Conservation (phyloP, 2,888 invertebrate genomes). For the Saturnia japonica region DNA sequence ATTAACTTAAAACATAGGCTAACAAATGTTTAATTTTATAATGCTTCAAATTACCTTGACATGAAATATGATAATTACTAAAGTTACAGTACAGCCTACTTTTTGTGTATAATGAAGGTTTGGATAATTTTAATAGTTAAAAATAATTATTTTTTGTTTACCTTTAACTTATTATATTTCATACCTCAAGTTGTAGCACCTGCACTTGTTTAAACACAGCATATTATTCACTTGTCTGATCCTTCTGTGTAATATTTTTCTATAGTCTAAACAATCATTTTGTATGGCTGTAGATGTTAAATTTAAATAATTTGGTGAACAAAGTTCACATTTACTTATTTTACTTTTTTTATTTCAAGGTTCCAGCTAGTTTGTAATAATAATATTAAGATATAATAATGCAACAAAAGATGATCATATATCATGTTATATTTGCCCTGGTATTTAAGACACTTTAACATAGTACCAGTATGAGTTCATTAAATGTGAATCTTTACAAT, state of each 20-base stretch:
- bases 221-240: background rate
- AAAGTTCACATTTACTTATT: background rate
- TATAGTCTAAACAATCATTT: background rate
- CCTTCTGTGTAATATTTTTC: background rate
- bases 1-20: background rate
- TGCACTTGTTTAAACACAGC: background rate
- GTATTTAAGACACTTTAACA: background rate
- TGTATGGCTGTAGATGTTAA: background rate
- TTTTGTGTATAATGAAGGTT: background rate
- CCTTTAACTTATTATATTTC: background rate
- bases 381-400: too few relatives aligned
- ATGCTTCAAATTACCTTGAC: background rate
- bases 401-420: too few relatives aligned
- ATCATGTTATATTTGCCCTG: too few relatives aligned
- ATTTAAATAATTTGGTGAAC: background rate
- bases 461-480: background rate
- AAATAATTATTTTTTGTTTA: background rate
- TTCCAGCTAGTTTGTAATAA: background rate
- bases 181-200: background rate
- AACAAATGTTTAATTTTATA: background rate
- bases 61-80: background rate
- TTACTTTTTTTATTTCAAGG: background rate
- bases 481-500: constrained; percentile 29
- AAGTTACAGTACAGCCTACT: background rate
- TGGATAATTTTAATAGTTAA: background rate